phyloP scores from a whole-genome alignment of 2,797 vertebrate species.

The Clamator glandarius region DNA sequence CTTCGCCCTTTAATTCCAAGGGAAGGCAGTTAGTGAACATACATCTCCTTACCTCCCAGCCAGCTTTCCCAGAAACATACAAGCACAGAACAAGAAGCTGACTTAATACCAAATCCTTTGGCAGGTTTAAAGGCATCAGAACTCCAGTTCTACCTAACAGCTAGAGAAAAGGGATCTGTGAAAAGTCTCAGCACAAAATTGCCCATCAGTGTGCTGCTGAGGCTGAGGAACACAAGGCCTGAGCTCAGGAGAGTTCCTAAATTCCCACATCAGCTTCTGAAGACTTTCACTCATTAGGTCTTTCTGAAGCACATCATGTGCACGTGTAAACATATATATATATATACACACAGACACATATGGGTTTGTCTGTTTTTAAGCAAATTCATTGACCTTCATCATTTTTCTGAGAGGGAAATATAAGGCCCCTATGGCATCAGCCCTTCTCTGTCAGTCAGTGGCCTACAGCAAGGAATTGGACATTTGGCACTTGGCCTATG shows the following conservation, averaged over 20 bases:
- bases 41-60: not conserved
- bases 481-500: not conserved
- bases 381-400: not conserved
- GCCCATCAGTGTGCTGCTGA: not conserved
- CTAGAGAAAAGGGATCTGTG: not conserved
- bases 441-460: not conserved
- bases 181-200: not conserved
- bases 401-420: not conserved
- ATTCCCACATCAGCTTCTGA: not conserved
- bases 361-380: not conserved
- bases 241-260: not conserved
- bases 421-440: not conserved
- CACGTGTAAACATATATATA: not conserved
- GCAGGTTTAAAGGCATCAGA: not conserved
- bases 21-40: not conserved
- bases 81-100: not conserved
- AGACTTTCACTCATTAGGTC: not conserved
- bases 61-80: slow-evolving; percentile 1
- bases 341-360: not conserved
- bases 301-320: not conserved
- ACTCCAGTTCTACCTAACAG: not conserved
- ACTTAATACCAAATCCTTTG: not conserved
- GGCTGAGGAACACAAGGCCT: not conserved
- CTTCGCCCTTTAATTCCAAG: not conserved
- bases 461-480: not conserved